Evolutionary conservation across 30 jellyfish, hydroid and myxozoan species (phyloP).

Genomic region (Turritopsis dohrnii): DNA sequence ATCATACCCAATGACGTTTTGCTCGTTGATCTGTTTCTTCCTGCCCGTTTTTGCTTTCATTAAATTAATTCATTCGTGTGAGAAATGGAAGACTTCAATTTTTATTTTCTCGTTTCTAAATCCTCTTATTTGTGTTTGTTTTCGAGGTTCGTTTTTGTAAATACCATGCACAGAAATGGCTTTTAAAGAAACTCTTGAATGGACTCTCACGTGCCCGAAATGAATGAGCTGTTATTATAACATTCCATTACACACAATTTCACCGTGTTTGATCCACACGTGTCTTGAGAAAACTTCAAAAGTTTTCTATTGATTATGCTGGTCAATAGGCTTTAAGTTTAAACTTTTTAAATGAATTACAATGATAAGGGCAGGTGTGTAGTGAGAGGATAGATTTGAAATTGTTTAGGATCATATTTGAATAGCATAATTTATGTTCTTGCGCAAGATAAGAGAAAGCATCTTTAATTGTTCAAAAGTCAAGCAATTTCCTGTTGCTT

Average conservation of each 20-base stretch:
- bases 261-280: background rate
- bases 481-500: background rate
- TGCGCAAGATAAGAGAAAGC: background rate
- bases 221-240: background rate
- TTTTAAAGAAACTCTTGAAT: background rate
- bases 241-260: background rate
- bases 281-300: background rate
- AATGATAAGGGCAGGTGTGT: constrained; percentile 19
- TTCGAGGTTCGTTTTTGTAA: background rate
- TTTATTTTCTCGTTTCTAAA: background rate
- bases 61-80: background rate
- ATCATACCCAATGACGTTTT: too few species aligned
- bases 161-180: background rate
- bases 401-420: background rate
- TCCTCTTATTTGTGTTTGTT: background rate
- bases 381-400: background rate
- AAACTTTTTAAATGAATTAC: background rate
- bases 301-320: background rate
- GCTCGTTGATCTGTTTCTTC: background rate
- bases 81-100: too few species aligned
- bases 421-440: background rate
- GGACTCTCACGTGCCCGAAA: background rate
- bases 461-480: background rate
- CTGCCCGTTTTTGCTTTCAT: background rate
- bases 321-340: background rate